Evolutionary conservation across 1,140 invertebrate genomes (phyloP), one percentile per base, ranked within the genome.

Genomic region (Muscidifurax raptorellus): DNA sequence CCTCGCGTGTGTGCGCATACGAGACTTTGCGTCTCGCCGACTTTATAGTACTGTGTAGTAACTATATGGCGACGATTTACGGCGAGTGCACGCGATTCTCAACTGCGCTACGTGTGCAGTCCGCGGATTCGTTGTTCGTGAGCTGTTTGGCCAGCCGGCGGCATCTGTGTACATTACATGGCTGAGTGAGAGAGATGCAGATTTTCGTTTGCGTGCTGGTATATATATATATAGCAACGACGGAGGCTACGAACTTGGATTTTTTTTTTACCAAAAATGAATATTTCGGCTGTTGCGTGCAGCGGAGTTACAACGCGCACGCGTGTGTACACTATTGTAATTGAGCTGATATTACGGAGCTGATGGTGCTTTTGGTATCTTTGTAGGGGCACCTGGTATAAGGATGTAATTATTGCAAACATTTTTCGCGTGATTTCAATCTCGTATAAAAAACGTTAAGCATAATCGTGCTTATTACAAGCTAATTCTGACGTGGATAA

Each of bases 1-100:
- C 10, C 66, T 28, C 27, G 52, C 30, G 36, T 80, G n/a, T 80
- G n/a, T 52, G 13, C n/a, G 25, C 44, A 6, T 52, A 7, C 30
- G 44, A 5, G 67, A 71, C 28, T 52, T 86, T 86, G 52, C 83
- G 84, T 83, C 77, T 84, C 30, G 27, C 44, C 25, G 32, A 66
- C 72, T 81, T 83, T 84, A 75, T 59, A 67, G n/a, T 0, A 40
- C n/a, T 32, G 32, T 40, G 10, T 40, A 40, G 9, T 9, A 40
- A 10, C 36, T 40, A 40, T 40, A 40, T 9, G 10, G 7, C 13
- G 72, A 15, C 36, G 15, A n/a, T 25, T 59, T 47, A 47, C 44
- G 7, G 44, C 44, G 13, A 47, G 64, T 30, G 77, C 25, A 69
- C 66, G 66, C 66, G 52, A 2, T 66, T 66, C 9, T 36, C 15